A percentile compares a stretch with the other conserved stretches of the same genome.
phyloP scores from a whole-genome alignment of 2,888 invertebrate genomes.

The Theretra japonica region DNA sequence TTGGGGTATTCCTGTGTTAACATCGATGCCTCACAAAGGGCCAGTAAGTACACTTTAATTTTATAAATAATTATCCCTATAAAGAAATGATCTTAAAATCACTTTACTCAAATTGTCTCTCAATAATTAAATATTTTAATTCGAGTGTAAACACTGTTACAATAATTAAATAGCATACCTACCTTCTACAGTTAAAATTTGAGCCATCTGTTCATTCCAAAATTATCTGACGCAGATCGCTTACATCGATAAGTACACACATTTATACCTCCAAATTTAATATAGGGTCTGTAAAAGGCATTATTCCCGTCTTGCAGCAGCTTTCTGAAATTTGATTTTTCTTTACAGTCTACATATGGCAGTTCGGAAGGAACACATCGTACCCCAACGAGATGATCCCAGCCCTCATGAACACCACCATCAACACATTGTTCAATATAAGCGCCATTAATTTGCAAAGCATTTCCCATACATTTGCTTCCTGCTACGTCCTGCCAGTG shows the following conservation, averaged over 20 bases:
- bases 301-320: neutral
- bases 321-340: neutral
- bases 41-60: conserved; percentile 13
- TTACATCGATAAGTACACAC: too few species aligned
- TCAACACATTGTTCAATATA: conserved; percentile 50
- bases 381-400: conserved; percentile 45
- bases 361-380: conserved; percentile 50
- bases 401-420: conserved; percentile 48
- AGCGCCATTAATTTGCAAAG: conserved; percentile 42
- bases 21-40: neutral
- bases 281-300: too few species aligned
- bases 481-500: conserved; percentile 61
- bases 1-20: conserved; percentile 30
- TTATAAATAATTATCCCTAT: too few species aligned
- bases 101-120: too few species aligned
- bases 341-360: conserved; percentile 69
- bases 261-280: too few species aligned
- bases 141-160: too few species aligned
- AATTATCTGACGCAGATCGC: too few species aligned
- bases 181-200: too few species aligned
- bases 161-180: too few species aligned
- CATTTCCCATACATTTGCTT: conserved; percentile 54
- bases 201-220: too few species aligned
- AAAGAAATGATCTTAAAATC: too few species aligned
- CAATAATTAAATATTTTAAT: too few species aligned